Evolutionary conservation across 2,113 vertebrate species (phyloP).

Genomic region (Anguilla rostrata): DNA sequence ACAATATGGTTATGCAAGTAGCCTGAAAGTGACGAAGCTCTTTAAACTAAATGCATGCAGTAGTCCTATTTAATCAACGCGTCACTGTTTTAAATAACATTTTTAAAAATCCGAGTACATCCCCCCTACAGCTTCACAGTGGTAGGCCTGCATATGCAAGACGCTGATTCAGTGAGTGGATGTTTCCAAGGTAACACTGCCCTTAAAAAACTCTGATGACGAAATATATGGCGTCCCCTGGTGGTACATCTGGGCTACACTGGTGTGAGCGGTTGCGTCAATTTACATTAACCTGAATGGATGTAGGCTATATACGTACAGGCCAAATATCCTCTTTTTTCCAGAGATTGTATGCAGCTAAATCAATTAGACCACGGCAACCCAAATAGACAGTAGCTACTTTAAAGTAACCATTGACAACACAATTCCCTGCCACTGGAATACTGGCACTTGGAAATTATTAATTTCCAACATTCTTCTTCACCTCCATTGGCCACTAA

Average conservation of each 20-base stretch:
- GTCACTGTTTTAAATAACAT: too few species aligned
- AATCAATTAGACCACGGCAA: neutral
- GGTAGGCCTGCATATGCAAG: neutral
- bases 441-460: neutral
- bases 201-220: neutral
- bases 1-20: too few species aligned
- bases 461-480: neutral
- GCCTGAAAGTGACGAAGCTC: too few species aligned
- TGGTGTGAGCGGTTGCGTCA: neutral
- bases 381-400: neutral
- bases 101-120: too few species aligned
- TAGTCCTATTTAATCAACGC: too few species aligned
- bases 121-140: too few species aligned
- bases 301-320: too few species aligned
- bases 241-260: constrained; percentile 40
- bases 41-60: too few species aligned
- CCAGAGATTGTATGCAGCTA: neutral
- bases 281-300: too few species aligned
- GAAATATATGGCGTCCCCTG: constrained; percentile 61
- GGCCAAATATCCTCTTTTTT: too few species aligned
- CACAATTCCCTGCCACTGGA: neutral
- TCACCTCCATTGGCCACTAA: too few species aligned
- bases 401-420: neutral
- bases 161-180: neutral
- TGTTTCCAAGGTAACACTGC: neutral